A percentile compares a stretch with the other conserved stretches of the same genome.
These are phyloP conservation scores for Ursus arctos DNA, from an alignment of 2,113 vertebrate genomes.

Conservation along the genomic window DNA sequence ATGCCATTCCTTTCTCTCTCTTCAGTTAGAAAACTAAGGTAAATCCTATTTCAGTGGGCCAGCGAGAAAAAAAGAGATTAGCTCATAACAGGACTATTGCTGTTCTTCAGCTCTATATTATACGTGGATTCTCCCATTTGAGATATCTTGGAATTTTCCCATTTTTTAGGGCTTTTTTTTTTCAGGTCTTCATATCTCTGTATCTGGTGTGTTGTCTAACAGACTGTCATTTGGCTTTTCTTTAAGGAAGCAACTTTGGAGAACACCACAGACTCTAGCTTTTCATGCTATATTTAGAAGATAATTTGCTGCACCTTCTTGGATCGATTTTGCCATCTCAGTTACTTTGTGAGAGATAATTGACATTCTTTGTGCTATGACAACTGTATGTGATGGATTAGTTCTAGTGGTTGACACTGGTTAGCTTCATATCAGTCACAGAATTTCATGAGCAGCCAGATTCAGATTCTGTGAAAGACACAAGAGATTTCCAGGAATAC, in stretches of 20 bases:
- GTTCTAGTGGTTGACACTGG: constrained; percentile 78
- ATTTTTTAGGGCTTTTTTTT: constrained; percentile 32
- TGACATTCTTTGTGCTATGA: constrained; percentile 80
- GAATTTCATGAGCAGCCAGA: constrained; percentile 67
- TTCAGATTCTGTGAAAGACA: constrained; percentile 66
- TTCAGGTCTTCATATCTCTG: constrained; percentile 53
- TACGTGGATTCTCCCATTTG: background rate
- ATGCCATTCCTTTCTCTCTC: background rate
- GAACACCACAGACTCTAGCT: constrained; percentile 55
- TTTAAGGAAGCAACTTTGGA: constrained; percentile 70
- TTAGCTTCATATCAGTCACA: constrained; percentile 75
- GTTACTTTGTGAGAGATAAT: constrained; percentile 80
- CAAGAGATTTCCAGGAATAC: constrained; percentile 57
- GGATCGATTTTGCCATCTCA: constrained; percentile 78
- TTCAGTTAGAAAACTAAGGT: background rate
- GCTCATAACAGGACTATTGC: background rate
- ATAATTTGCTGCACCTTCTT: constrained; percentile 75
- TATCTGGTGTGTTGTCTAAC: constrained; percentile 36
- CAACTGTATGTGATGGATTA: constrained; percentile 79
- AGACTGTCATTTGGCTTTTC: constrained; percentile 65
- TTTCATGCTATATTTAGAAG: constrained; percentile 82
- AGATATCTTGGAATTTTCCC: background rate
- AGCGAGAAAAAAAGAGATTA: background rate
- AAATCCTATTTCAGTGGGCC: background rate
- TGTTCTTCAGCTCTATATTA: background rate